phyloP scores from a whole-genome alignment of 2,797 vertebrate species.

The Trachurus trachurus region DNA sequence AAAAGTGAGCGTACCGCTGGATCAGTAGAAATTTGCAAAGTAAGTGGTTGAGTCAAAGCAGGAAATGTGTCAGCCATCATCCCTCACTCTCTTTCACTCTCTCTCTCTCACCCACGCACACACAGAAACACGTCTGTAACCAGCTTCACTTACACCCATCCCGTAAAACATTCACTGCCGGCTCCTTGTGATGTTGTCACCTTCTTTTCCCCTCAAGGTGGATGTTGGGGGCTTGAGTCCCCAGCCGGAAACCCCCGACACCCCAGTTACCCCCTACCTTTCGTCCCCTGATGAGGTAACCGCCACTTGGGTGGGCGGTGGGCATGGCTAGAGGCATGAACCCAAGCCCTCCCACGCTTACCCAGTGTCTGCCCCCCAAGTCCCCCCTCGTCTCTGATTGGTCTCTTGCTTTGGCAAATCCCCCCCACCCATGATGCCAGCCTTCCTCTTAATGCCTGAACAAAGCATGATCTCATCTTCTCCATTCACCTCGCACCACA shows the following conservation, averaged over 20 bases:
- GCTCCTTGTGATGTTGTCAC: slow-evolving; percentile 78
- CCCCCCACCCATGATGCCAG: neutral
- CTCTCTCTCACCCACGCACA: neutral
- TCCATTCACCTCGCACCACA: slow-evolving; percentile 20
- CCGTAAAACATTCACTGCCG: slow-evolving; percentile 58
- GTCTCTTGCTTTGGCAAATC: slow-evolving; percentile 42
- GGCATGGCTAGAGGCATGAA: slow-evolving; percentile 54
- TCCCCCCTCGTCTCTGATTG: slow-evolving; percentile 38
- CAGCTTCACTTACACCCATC: slow-evolving; percentile 35
- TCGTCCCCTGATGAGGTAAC: slow-evolving; percentile 87
- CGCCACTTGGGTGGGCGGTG: slow-evolving; percentile 44
- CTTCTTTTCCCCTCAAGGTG: slow-evolving; percentile 85
- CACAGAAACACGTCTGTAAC: neutral
- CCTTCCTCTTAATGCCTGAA: slow-evolving; percentile 33
- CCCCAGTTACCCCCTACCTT: slow-evolving; percentile 81
- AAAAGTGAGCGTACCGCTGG: slow-evolving; percentile 49
- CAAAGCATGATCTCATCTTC: slow-evolving; percentile 69
- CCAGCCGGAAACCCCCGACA: slow-evolving; percentile 86
- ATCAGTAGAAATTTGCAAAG: slow-evolving; percentile 50
- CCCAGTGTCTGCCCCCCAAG: slow-evolving; percentile 18
- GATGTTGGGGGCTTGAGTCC: slow-evolving; percentile 81
- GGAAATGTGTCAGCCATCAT: slow-evolving; percentile 61
- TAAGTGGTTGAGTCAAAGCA: slow-evolving; percentile 30
- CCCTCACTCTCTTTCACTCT: neutral
- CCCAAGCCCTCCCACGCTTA: slow-evolving; percentile 40